A percentile compares a stretch with the other conserved stretches of the same genome.
Conservation (phyloP, 1,140 invertebrate genomes). For the Cydia fagiglandana region DNA sequence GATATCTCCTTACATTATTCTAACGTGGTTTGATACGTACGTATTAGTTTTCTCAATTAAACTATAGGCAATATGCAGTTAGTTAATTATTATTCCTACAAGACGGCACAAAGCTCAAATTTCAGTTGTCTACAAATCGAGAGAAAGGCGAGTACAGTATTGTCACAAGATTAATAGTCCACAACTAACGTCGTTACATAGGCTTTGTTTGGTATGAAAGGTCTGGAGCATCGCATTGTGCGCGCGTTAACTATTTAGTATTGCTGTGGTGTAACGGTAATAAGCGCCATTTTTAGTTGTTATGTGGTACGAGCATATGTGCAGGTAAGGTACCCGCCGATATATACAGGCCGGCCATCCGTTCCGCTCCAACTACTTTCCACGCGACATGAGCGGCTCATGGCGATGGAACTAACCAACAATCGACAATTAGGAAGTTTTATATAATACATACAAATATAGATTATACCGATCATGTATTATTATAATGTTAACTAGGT, state of each 20-base stretch:
- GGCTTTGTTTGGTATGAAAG: constrained; percentile 41
- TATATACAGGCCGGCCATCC: constrained; percentile 36
- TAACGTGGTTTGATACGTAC: neutral
- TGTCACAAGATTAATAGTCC: constrained; percentile 47
- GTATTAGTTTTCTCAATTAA: neutral
- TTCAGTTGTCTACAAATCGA: neutral
- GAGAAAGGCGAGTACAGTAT: constrained; percentile 31
- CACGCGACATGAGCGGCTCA: neutral
- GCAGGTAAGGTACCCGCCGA: constrained; percentile 36
- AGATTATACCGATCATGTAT: neutral
- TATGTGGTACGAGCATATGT: constrained; percentile 46
- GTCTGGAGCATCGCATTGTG: constrained; percentile 54
- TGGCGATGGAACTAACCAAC: constrained; percentile 8
- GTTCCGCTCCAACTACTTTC: constrained; percentile 44
- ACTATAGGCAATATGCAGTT: neutral
- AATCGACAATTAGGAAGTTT: constrained; percentile 4
- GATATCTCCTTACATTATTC: constrained; percentile 35
- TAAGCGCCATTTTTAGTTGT: constrained; percentile 61
- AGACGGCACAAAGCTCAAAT: neutral
- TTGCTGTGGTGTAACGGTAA: constrained; percentile 65
- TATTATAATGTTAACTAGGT: neutral
- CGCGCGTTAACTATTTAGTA: constrained; percentile 45
- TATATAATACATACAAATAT: neutral
- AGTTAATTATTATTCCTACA: constrained; percentile 16
- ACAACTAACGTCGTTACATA: constrained; percentile 41